Base-by-base conservation (phyloP, 2,113 vertebrate species). In the Corythaeola cristata region DNA sequence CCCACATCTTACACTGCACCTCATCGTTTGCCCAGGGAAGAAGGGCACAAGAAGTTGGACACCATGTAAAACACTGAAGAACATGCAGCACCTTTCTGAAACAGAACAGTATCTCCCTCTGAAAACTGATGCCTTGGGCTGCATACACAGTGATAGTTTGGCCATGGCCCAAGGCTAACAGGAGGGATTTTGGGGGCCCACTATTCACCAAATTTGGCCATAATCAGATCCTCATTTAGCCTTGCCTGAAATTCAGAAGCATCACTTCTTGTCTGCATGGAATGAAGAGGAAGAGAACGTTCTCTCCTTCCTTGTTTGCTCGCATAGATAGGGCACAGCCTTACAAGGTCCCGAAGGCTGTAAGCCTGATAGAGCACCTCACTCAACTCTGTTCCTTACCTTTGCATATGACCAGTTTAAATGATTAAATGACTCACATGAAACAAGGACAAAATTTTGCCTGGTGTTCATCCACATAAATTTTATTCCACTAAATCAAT, bases 211-310 rank as follows among this genome's bases (percentile, higher is more conserved):
- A 59, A 68, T 55, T 19, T 53, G 32, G 28, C 56, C n/a, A 44
- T 17, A 88, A 27, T 39, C 20, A 90, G n/a, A 74, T 44, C 17
- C 15, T 82, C n/a, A 28, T 47, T 76, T 50, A 53, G 11, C 18
- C 6, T 10, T 39, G 55, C 21, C 27, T 24, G 33, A 78, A 32
- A 59, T 88, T 71, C 62, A 59, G 59, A 88, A 95, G 19, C 59
- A 50, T 11, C 2, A 1, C 4, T 88, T 35, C 11, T 11, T 60
- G 11, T 37, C 47, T 4, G 3, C 13, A 6, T 2, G 17, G 75
- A 80, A 4, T 23, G 20, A 76, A 75, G 30, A 53, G 45, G 22
- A 33, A 0, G 2, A 80, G 80, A 85, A 62, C 11, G 4, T 52
- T 83, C 30, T 4, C 9, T 9, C 26, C 24, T 96, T 53, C 8